Base-by-base conservation (phyloP, 2,888 invertebrate species). In the Ennomos fuscantarius region DNA sequence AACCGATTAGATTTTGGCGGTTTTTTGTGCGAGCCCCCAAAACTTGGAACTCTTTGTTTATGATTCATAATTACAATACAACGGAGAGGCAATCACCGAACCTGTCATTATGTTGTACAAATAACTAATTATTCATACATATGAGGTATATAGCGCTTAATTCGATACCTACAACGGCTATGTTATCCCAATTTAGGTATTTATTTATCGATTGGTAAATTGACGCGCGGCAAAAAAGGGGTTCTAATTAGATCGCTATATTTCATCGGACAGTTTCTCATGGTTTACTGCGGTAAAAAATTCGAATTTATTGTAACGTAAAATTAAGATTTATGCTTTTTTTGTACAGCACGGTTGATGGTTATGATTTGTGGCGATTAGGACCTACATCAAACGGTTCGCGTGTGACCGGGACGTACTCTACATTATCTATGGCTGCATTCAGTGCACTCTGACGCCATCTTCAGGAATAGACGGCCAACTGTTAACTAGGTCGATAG, bases 51-150 rank as follows among this genome's bases (percentile, higher is more conserved):
- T 82, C 82, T 84, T 87, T 87, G 87, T 90, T 89, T 89, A 89
- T 86, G 86, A 85, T 87, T 82, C 86, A 82, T 91, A 91, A 90
- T 91, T 90, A 90, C 83, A 84, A 88, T 82, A 78, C 82, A 76
- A 72, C 76, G 78, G 77, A 78, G 78, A 87, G 79, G 78, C 87
- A 89, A 90, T 90, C 89, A 86, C 81, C 79, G 54, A 83, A 83
- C 90, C 90, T 81, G 82, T 89, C 86, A 91, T 91, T 92, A 91
- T 81, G 74, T 74, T 87, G 82, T 86, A 80, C 87, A 90, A 90
- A 90, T 90, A 92, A 88, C 86, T 85, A 84, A 82, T 84, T 84
- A 86, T 80, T 84, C 82, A 84, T 82, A 81, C 74, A 80, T 81
- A 79, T 78, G 74, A 72, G 75, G 78, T 78, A 62, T 56, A 82